Conservation (phyloP, 2,113 vertebrate species). For the Ophthalmolycus amberensis region DNA sequence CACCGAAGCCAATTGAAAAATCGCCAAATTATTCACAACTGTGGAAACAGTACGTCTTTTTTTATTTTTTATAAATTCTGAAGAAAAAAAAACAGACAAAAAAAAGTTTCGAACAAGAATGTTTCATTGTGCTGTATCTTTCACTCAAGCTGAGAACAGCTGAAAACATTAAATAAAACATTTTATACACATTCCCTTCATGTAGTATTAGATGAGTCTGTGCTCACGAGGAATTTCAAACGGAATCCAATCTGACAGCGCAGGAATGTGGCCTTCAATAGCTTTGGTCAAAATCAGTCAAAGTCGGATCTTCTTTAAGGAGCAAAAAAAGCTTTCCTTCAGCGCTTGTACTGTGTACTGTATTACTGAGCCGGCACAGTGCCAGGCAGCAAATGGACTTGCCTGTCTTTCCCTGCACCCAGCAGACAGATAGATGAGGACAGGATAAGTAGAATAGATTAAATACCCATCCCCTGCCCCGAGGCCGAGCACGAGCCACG, state of each 20-base stretch:
- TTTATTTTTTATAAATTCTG: neutral
- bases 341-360: constrained; percentile 11
- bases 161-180: constrained; percentile 43
- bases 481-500: constrained; percentile 58
- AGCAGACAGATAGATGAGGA: constrained; percentile 69
- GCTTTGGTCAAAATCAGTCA: constrained; percentile 35
- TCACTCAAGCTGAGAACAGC: constrained; percentile 12
- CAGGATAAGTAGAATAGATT: constrained; percentile 59
- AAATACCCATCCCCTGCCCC: constrained; percentile 57
- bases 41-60: neutral
- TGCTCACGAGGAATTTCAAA: constrained; percentile 20
- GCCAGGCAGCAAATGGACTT: constrained; percentile 68
- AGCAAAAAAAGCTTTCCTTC: constrained; percentile 22
- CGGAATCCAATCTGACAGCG: constrained; percentile 26
- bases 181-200: constrained; percentile 22
- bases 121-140: neutral
- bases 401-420: constrained; percentile 48
- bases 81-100: neutral
- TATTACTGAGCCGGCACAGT: constrained; percentile 54
- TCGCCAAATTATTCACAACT: neutral
- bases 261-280: constrained; percentile 41
- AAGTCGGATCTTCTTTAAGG: constrained; percentile 31
- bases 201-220: constrained; percentile 13
- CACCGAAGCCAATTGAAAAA: constrained; percentile 8
- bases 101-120: constrained; percentile 27